Percentiles rank a stretch among this genome's conserved stretches.
Conservation (phyloP, 1,140 invertebrate genomes). For the Alviniconcha marisindica region DNA sequence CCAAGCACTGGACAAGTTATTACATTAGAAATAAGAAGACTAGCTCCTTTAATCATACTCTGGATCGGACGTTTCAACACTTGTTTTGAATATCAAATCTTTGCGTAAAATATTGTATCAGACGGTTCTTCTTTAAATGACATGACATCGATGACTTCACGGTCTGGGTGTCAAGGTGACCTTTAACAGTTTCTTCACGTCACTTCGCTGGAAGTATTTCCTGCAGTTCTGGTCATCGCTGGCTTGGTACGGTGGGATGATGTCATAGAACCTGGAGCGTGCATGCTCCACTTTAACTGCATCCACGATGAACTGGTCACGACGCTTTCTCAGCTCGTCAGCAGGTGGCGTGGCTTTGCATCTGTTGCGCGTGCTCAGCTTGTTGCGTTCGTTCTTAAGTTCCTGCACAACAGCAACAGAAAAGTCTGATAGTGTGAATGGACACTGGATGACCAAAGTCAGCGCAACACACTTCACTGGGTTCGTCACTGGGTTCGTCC, state of each 20-base stretch:
- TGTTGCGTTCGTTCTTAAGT: constrained; percentile 4
- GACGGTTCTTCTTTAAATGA: no score
- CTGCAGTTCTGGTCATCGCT: constrained; percentile 52
- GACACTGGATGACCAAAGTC: no score
- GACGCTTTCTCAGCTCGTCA: neutral
- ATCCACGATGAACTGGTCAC: neutral
- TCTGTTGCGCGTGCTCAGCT: neutral
- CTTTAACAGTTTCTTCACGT: constrained; percentile 50
- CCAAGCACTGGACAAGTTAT: no score
- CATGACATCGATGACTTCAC: neutral
- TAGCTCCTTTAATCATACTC: no score
- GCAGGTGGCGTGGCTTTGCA: neutral
- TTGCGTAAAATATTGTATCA: no score
- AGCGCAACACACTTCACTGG: no score
- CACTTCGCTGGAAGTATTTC: constrained; percentile 56
- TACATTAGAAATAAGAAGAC: no score
- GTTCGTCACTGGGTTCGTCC: no score
- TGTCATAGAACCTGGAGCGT: constrained; percentile 55
- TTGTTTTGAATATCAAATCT: no score
- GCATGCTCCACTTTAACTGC: neutral
- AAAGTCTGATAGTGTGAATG: no score
- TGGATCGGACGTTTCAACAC: no score
- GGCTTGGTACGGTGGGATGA: constrained; percentile 60
- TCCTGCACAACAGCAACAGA: constrained; percentile 6
- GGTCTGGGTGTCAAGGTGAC: constrained; percentile 48